These are phyloP conservation scores for Dynastes hyllus DNA, from an alignment of 2,888 invertebrate genomes.

Conservation along the genomic window DNA sequence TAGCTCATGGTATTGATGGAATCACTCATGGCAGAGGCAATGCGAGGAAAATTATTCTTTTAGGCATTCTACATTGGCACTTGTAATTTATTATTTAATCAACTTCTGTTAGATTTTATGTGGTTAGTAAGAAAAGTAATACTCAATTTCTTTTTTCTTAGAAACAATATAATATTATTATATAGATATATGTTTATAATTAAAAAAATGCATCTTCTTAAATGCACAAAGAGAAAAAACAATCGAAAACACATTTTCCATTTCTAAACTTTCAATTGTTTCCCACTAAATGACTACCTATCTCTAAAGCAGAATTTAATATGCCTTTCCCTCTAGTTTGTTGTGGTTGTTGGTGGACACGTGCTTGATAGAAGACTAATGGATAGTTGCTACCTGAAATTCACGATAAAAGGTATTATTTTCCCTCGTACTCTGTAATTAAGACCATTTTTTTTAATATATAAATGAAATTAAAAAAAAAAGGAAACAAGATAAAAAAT, in stretches of 20 bases:
- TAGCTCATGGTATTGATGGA: too few species aligned
- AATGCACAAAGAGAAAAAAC: not conserved
- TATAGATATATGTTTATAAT: not conserved
- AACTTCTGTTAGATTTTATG: too few species aligned
- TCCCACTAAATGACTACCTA: slow-evolving; percentile 34
- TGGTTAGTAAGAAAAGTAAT: slow-evolving; percentile 9
- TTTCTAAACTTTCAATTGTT: not conserved
- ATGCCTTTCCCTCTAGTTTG: slow-evolving; percentile 15
- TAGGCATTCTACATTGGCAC: too few species aligned
- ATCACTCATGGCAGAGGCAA: too few species aligned
- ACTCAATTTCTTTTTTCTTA: not conserved
- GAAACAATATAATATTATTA: not conserved
- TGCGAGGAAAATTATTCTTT: too few species aligned
- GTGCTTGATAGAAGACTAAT: slow-evolving; percentile 13
- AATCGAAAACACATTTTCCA: not conserved
- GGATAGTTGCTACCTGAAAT: slow-evolving; percentile 32
- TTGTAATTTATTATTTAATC: too few species aligned
- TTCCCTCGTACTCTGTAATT: not conserved
- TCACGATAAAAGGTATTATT: slow-evolving; percentile 21
- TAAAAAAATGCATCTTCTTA: not conserved
- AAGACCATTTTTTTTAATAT: not conserved
- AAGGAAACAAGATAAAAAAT: slow-evolving; percentile 21
- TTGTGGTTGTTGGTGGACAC: not conserved
- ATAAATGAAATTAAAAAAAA: not conserved
- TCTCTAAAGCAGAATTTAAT: slow-evolving; percentile 32